Percentiles rank a stretch among this genome's conserved stretches.
Conservation (phyloP, 2,888 invertebrate species). For the Drosophila gaucha region DNA sequence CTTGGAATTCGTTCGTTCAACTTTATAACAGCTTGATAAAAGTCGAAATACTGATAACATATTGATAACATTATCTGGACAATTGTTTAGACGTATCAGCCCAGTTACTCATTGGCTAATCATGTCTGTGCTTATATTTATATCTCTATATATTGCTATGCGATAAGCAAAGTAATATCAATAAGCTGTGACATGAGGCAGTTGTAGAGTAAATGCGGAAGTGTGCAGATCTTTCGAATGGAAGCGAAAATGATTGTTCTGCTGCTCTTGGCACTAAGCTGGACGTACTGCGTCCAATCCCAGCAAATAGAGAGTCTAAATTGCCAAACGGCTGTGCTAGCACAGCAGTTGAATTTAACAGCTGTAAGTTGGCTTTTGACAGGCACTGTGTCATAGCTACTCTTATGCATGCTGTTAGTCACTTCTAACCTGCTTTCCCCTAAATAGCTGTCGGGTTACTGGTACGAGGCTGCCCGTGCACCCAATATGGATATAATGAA, state of each 20-base stretch:
- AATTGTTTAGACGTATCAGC: not conserved
- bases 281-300: slow-evolving; percentile 14
- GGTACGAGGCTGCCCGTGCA: slow-evolving; percentile 55
- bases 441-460: slow-evolving; percentile 49
- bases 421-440: not conserved
- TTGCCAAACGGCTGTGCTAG: not conserved
- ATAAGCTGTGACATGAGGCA: not conserved
- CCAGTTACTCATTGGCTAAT: not conserved
- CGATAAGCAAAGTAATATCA: slow-evolving; percentile 17
- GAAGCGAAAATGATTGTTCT: not conserved
- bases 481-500: slow-evolving; percentile 43
- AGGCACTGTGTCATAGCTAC: no score
- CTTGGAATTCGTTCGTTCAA: no score
- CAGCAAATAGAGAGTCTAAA: not conserved
- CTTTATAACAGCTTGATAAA: not conserved
- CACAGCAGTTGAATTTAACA: not conserved
- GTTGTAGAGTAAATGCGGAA: not conserved
- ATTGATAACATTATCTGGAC: slow-evolving; percentile 6
- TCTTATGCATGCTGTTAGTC: not conserved
- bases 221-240: slow-evolving; percentile 12
- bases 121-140: not conserved
- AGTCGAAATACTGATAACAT: not conserved
- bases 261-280: slow-evolving; percentile 4
- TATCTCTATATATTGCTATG: not conserved
- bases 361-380: slow-evolving; percentile 8